Conservation (phyloP, 2,113 vertebrate genomes). For the Silurus asotus region DNA sequence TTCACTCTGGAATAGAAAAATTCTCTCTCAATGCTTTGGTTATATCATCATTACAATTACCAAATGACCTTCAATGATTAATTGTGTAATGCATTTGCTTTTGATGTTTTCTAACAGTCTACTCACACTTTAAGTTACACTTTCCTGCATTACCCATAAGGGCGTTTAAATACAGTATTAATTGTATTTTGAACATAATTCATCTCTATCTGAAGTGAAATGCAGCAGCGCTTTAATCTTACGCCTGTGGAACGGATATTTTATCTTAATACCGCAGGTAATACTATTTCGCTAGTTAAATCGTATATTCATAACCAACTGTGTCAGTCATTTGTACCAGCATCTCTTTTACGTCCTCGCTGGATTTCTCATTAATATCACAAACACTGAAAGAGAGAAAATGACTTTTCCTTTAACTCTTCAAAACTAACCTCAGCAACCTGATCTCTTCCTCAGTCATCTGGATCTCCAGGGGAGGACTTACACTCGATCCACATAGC, state of each 20-base stretch:
- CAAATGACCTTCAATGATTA: not conserved
- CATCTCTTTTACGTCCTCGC: not conserved
- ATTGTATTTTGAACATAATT: not conserved
- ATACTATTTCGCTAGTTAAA: not conserved
- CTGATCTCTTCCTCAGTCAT: slow-evolving; percentile 86
- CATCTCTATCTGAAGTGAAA: not conserved
- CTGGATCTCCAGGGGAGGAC: slow-evolving; percentile 83
- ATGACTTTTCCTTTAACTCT: not conserved
- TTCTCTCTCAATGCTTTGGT: not conserved
- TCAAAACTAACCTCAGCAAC: slow-evolving; percentile 79
- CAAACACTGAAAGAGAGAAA: not conserved
- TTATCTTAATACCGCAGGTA: no score
- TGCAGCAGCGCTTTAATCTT: not conserved
- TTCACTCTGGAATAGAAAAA: not conserved
- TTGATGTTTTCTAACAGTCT: not conserved
- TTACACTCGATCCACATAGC: slow-evolving; percentile 81
- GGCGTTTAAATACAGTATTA: not conserved
- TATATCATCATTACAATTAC: not conserved
- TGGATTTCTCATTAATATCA: not conserved
- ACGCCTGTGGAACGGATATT: not conserved
- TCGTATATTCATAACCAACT: not conserved
- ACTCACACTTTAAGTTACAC: not conserved
- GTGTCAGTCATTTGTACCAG: not conserved
- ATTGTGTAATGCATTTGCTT: not conserved
- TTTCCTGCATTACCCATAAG: not conserved